Evolutionary conservation across 2,113 vertebrate genomes (phyloP), one percentile per base, ranked within the genome.

Genomic region (Nicator chloris): DNA sequence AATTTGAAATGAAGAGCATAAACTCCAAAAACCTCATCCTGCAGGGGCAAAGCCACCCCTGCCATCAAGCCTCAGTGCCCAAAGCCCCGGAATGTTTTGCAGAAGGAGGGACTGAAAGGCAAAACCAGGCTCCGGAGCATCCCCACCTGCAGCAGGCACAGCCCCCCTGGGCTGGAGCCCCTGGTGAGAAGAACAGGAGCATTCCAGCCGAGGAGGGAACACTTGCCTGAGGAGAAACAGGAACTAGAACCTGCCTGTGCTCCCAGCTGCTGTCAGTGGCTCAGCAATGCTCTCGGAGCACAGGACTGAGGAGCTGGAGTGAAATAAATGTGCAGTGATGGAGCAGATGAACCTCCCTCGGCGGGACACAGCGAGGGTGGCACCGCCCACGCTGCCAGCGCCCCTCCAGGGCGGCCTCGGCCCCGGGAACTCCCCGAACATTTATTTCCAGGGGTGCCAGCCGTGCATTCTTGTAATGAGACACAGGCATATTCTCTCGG

Each of bases 311-410:
- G 51, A 71, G 39, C 39, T 15, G 0, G 0, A 0, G 4, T 20
- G 37, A 9, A 26, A 65, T 15, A 18, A 39, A 22, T 0, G 5
- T 5, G n/a, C 42, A 4, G 1, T 0, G 11, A 16, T 31, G 54
- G 50, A 53, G 47, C 0, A 10, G 70, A 4, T 2, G 61, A 31
- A 21, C 6, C 39, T 30, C 79, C 56, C 79, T 8, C 1, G 7
- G 35, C 87, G 77, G 79, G 70, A 27, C 54, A 54, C 10, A 1
- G 1, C 3, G 6, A 16, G 37, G 37, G 6, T 26, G 63, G 30
- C 77, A 15, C 1, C 9, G 1, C 31, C 37, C 4, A 6, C 2
- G 2, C 60, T 50, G 69, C 76, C 42, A 2, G 0, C 1, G 0
- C n/a, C 80, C 19, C 35, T 4, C 26, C 5, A 2, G 77, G 66